phyloP scores from a whole-genome alignment of 2,113 vertebrate species.

The Gambusia affinis region DNA sequence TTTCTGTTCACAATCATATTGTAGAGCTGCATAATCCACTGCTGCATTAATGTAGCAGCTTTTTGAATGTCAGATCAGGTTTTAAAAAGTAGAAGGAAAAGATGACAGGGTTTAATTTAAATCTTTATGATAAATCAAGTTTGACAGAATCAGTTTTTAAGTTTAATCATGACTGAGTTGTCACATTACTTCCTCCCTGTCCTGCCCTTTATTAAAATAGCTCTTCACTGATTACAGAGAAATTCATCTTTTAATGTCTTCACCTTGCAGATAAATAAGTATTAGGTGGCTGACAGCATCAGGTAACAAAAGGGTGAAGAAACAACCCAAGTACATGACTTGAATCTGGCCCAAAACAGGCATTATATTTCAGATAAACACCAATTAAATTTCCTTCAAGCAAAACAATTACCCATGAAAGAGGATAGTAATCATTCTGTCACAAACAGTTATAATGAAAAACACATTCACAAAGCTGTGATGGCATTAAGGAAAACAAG shows the following conservation, averaged over 20 bases:
- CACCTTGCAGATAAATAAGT: neutral
- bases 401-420: neutral
- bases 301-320: neutral
- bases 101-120: neutral
- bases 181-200: neutral
- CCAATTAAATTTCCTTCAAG: neutral
- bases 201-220: neutral
- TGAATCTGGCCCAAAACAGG: neutral
- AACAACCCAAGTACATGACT: neutral
- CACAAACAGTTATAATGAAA: no score
- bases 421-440: no score
- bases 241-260: neutral
- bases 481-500: neutral
- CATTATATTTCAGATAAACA: neutral
- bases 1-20: slow-evolving; percentile 26
- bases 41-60: slow-evolving; percentile 12
- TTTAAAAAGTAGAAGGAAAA: neutral
- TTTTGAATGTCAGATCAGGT: neutral
- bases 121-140: neutral
- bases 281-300: neutral
- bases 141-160: neutral
- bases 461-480: neutral
- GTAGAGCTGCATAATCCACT: slow-evolving; percentile 11
- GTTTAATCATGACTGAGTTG: neutral
- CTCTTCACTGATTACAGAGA: neutral